A percentile compares a stretch with the other conserved stretches of the same genome.
phyloP scores from a whole-genome alignment of 2,888 invertebrate species.

The Scrobipalpa atriplicella region DNA sequence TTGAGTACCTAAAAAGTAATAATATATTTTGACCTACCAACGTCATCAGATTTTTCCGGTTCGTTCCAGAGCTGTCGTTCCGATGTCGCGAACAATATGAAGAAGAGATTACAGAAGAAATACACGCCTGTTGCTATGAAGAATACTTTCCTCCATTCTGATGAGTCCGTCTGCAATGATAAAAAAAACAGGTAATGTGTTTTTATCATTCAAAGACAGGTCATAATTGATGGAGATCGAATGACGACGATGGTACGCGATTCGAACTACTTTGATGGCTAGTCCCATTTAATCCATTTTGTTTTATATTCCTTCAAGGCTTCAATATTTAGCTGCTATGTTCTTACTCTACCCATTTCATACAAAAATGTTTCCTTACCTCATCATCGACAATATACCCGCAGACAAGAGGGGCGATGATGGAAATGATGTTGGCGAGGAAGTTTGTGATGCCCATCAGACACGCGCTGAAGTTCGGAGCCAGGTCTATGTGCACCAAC shows the following conservation, averaged over 20 bases:
- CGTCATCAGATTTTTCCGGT: conserved; percentile 52
- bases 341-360: too few species aligned
- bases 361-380: too few species aligned
- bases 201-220: too few species aligned
- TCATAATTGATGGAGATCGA: too few species aligned
- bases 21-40: conserved; percentile 51
- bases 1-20: too few species aligned
- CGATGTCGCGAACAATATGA: conserved; percentile 86
- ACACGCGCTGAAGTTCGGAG: conserved; percentile 91
- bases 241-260: too few species aligned
- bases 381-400: conserved; percentile 86
- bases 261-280: too few species aligned
- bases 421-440: conserved; percentile 88
- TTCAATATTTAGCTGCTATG: too few species aligned
- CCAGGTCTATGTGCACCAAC: conserved; percentile 91
- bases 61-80: conserved; percentile 89
- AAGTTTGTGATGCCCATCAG: conserved; percentile 94
- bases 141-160: conserved; percentile 90
- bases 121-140: conserved; percentile 88
- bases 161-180: conserved; percentile 80
- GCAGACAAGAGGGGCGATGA: conserved; percentile 89
- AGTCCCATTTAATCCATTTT: too few species aligned
- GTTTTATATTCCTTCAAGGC: too few species aligned
- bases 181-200: too few species aligned
- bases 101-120: conserved; percentile 86